Conservation (phyloP, 2,797 vertebrate species). For the Xenentodon cancila region DNA sequence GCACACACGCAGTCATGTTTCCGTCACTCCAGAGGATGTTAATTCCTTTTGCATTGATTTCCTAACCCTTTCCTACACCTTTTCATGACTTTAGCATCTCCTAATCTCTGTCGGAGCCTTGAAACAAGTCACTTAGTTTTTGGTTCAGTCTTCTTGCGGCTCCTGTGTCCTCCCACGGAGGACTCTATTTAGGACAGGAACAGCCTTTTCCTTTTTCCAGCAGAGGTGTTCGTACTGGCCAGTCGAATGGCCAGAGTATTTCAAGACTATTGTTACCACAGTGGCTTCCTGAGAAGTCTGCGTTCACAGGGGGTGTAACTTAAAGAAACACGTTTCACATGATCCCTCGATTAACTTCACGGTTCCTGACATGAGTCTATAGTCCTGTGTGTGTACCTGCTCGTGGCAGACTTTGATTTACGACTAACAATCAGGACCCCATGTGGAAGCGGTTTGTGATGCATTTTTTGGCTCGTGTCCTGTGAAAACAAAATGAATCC, state of each 20-base stretch:
- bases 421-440: constrained; percentile 5
- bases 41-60: neutral
- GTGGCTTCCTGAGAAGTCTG: constrained; percentile 11
- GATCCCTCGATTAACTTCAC: constrained; percentile 9
- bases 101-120: too few species aligned
- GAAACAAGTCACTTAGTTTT: too few species aligned
- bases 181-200: neutral
- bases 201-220: constrained; percentile 13
- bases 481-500: constrained; percentile 14
- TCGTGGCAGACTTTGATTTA: constrained; percentile 7
- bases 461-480: constrained; percentile 12
- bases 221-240: neutral
- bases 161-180: too few species aligned
- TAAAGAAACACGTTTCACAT: constrained; percentile 8
- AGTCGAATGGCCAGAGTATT: neutral
- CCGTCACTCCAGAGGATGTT: neutral
- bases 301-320: constrained; percentile 4
- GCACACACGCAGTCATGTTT: neutral
- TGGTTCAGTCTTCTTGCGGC: too few species aligned
- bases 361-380: constrained; percentile 1
- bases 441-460: neutral
- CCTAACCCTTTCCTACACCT: too few species aligned
- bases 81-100: too few species aligned
- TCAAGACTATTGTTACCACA: neutral
- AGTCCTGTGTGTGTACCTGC: constrained; percentile 12